Evolutionary conservation across 2,797 vertebrate species (phyloP).

Genomic region (Scolopax bukidnonensis): DNA sequence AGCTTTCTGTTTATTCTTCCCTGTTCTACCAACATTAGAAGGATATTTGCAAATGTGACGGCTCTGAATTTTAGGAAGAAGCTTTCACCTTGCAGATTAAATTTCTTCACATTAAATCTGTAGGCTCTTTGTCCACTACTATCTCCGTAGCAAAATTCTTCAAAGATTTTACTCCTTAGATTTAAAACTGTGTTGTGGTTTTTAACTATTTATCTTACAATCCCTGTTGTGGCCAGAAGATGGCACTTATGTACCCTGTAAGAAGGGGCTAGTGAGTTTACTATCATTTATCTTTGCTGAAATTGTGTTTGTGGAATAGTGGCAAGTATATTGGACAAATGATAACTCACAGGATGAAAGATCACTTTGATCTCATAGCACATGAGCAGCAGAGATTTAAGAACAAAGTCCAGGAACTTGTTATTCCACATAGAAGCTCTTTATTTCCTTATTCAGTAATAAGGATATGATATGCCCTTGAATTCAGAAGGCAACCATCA

Average conservation of each 20-base stretch:
- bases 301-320: background rate
- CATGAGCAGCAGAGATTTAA: background rate
- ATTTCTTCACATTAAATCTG: background rate
- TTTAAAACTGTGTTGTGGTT: background rate
- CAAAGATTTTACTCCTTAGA: background rate
- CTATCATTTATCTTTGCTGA: background rate
- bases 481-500: background rate
- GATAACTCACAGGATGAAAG: background rate
- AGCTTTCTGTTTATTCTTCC: background rate
- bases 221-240: constrained; percentile 21
- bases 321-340: background rate
- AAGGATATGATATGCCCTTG: background rate
- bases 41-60: background rate
- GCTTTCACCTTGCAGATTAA: background rate
- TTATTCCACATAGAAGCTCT: background rate
- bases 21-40: background rate
- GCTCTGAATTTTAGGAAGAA: background rate
- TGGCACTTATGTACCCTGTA: constrained; percentile 37
- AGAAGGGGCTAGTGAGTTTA: background rate
- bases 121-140: background rate
- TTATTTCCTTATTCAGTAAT: background rate
- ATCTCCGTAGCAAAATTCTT: background rate
- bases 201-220: background rate
- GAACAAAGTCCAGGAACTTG: constrained; percentile 53
- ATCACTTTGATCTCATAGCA: background rate